These are phyloP conservation scores for Cancer borealis DNA, from an alignment of 2,888 invertebrate species.

Conservation along the genomic window DNA sequence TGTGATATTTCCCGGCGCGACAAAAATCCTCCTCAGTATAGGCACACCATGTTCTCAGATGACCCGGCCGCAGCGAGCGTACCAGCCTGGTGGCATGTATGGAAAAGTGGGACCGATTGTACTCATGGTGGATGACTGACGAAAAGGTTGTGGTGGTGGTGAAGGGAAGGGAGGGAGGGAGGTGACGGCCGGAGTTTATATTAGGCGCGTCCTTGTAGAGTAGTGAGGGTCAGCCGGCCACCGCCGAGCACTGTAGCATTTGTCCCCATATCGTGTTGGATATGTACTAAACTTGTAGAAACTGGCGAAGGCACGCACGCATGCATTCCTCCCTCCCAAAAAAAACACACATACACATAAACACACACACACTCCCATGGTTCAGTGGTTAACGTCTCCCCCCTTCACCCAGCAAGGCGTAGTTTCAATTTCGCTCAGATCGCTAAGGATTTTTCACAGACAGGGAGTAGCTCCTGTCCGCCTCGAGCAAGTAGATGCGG, in stretches of 20 bases:
- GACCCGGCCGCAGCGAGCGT: not conserved
- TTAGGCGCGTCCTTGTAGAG: not conserved
- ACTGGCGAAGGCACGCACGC: not conserved
- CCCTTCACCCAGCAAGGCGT: too few species aligned
- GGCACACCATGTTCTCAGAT: not conserved
- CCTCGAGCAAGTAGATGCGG: too few species aligned
- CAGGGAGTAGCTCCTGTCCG: too few species aligned
- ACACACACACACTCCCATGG: not conserved
- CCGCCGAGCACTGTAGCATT: not conserved
- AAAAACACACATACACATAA: not conserved
- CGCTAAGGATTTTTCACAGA: too few species aligned
- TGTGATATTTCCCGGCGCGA: not conserved
- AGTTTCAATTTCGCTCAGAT: too few species aligned
- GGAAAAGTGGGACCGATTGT: not conserved
- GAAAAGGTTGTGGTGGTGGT: not conserved
- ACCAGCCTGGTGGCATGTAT: not conserved
- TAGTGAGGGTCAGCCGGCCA: conserved; percentile 9
- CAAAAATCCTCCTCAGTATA: not conserved
- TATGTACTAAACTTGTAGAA: not conserved
- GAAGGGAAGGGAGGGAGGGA: not conserved
- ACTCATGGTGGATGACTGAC: not conserved
- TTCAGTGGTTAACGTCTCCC: too few species aligned
- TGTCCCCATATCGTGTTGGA: not conserved
- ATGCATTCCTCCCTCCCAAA: not conserved
- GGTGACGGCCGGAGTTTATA: conserved; percentile 22